Evolutionary conservation across 1,140 invertebrate genomes (phyloP).

Genomic region (Meloidogyne hapla): DNA sequence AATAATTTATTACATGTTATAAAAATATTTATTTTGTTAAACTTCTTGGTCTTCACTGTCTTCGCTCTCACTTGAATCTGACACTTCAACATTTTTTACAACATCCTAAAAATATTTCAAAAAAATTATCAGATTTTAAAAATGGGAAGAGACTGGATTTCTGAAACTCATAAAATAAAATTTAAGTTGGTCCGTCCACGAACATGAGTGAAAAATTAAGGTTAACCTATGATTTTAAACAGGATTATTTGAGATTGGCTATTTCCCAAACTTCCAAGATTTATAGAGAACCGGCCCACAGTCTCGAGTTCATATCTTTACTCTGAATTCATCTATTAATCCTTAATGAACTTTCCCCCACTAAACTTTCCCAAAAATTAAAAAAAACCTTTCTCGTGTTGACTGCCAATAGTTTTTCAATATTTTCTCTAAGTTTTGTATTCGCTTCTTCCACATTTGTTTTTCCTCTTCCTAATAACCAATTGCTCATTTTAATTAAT

Average conservation of each 20-base stretch:
- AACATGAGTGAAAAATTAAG: no score
- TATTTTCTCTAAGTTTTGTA: neutral
- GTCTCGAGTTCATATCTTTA: no score
- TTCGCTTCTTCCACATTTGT: constrained; percentile 7
- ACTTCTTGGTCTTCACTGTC: neutral
- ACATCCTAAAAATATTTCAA: neutral
- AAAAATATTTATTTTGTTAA: neutral
- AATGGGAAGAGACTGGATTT: no score
- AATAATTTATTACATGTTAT: neutral
- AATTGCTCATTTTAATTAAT: constrained; percentile 15
- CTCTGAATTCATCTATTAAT: no score
- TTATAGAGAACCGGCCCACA: no score
- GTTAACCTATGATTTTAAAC: no score
- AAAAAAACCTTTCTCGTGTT: neutral
- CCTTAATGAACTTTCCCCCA: no score
- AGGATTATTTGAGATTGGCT: no score
- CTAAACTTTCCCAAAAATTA: neutral
- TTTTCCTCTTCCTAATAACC: constrained; percentile 10
- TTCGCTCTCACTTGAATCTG: neutral
- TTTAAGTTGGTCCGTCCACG: no score
- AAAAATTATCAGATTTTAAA: no score
- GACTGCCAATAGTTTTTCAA: constrained; percentile 9
- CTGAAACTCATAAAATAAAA: no score
- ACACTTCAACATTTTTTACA: neutral
- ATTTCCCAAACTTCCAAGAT: no score